Evolutionary conservation across 2,888 invertebrate species (phyloP).

Genomic region (Eupithecia subfuscata): DNA sequence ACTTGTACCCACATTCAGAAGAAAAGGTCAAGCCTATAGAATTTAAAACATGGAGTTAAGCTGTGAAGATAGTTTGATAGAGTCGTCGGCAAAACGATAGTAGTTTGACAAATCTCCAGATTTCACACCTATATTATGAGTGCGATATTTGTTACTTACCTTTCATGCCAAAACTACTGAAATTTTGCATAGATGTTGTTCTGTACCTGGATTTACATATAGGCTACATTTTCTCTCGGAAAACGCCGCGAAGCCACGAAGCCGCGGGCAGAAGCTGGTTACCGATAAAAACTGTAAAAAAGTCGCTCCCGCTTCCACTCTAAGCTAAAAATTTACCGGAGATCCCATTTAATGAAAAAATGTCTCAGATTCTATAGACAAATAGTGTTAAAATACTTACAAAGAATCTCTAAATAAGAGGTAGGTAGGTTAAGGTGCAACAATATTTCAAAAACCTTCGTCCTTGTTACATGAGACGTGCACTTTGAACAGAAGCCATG

Average conservation of each 20-base stretch:
- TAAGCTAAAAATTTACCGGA: background rate
- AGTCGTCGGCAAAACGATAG: background rate
- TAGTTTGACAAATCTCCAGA: background rate
- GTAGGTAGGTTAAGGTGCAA: background rate
- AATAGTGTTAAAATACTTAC: background rate
- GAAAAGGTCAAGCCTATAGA: background rate
- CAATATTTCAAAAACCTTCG: slow-evolving; percentile 6
- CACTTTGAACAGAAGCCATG: slow-evolving; percentile 33
- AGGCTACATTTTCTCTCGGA: no score
- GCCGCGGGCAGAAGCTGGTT: background rate
- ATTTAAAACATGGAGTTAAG: background rate
- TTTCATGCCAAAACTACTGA: no score
- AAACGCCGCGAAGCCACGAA: no score
- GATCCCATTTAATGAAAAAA: background rate
- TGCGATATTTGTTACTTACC: no score
- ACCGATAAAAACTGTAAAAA: background rate
- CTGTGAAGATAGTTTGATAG: background rate
- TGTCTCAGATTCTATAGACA: background rate
- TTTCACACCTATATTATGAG: no score
- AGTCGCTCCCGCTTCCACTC: background rate
- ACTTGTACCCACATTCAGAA: background rate
- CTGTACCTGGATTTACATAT: no score
- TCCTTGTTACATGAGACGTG: slow-evolving; percentile 10
- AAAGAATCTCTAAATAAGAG: background rate
- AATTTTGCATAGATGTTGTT: no score